Evolutionary conservation across 2,113 vertebrate genomes (phyloP).

Genomic region (Cathartes aura): DNA sequence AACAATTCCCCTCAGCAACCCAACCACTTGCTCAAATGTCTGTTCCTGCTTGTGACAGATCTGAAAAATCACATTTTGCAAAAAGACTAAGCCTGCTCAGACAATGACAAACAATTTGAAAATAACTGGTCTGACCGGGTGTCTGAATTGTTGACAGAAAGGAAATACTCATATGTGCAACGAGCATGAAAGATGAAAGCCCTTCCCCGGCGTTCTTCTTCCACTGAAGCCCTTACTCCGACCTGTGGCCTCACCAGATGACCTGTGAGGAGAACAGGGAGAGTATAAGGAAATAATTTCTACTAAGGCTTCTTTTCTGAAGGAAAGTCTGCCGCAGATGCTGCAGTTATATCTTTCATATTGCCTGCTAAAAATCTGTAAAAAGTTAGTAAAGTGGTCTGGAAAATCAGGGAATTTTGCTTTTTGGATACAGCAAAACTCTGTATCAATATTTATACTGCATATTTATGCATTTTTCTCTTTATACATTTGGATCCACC

Average conservation of each 20-base stretch:
- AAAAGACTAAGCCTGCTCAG: background rate
- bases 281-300: background rate
- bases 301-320: background rate
- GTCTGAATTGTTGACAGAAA: slow-evolving; percentile 26
- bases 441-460: background rate
- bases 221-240: background rate
- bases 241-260: slow-evolving; percentile 7
- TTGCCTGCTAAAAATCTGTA: background rate
- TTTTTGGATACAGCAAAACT: background rate
- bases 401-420: background rate
- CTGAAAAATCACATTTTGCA: background rate
- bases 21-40: background rate
- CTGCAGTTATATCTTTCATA: background rate
- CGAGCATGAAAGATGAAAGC: background rate
- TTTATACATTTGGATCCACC: background rate
- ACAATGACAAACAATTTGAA: slow-evolving; percentile 18
- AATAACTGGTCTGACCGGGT: background rate
- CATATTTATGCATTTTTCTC: background rate
- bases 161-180: slow-evolving; percentile 5
- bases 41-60: background rate
- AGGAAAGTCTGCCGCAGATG: background rate
- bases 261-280: background rate
- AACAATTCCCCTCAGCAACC: background rate
- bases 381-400: background rate
- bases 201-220: background rate